Evolutionary conservation across 2,113 vertebrate species (phyloP).

Genomic region (Notiomystis cincta): DNA sequence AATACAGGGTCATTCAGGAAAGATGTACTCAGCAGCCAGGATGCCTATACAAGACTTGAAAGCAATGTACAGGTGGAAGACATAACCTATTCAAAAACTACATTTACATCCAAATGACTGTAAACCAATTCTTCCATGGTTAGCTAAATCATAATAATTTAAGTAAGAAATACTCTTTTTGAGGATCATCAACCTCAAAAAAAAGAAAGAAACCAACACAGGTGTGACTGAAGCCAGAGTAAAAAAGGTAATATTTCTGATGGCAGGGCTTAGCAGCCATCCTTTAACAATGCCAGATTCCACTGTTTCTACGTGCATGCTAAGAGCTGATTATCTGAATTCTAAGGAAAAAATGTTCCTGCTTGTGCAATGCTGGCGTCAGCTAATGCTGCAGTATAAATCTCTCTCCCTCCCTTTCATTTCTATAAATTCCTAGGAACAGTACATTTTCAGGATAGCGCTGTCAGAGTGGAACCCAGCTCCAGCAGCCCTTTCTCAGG

Average conservation of each 20-base stretch:
- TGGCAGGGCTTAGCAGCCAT: not conserved
- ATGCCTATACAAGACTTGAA: not conserved
- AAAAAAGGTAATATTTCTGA: not conserved
- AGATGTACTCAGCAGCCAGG: not conserved
- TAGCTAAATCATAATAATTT: not conserved
- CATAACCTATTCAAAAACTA: not conserved
- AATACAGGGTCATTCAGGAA: not conserved
- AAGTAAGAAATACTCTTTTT: not conserved
- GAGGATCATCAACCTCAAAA: not conserved
- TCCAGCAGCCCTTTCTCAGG: not conserved
- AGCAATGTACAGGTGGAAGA: not conserved
- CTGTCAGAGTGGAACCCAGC: not conserved
- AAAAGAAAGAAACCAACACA: accelerated
- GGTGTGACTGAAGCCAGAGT: not conserved
- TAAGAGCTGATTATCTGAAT: not conserved
- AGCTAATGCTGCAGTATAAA: not conserved
- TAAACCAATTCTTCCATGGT: not conserved
- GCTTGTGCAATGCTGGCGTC: not conserved
- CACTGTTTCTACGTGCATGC: not conserved
- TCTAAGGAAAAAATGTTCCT: not conserved
- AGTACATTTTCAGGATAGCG: not conserved
- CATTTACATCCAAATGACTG: not conserved
- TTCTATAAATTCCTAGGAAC: not conserved
- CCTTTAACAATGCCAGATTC: not conserved
- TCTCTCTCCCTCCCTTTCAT: not conserved